Base-by-base conservation (phyloP, 2,888 invertebrate species). In the Eilema depressum region DNA sequence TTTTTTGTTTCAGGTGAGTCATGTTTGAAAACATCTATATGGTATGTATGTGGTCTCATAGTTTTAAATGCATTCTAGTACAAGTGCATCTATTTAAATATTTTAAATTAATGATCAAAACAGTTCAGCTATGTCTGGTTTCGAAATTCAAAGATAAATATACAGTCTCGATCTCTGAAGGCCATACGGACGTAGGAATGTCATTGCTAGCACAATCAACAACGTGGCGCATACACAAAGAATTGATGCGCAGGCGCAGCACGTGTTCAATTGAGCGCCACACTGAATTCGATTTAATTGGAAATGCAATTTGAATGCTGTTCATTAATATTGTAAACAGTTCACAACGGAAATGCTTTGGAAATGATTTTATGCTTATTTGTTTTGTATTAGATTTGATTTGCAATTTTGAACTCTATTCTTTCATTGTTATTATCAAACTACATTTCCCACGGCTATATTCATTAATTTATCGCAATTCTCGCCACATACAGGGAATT, bases 1-100 rank as follows among this genome's bases (percentile, higher is more conserved):
- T 79, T 87, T 37, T 79, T 88, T 86, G 87, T 88, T 88, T 41
- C 86, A 88, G 88, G 88, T 88, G 76, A 87, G 88, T 83, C 78
- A 60, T n/a, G 57, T 62, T 63, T 69, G 60, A 30, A 65, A 25
- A 57, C 60, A 8, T 57, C 47, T 68, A 59, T 28, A 47, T 68
- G 28, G 70, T 68, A 73, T 72, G 73, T 77, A 74, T 68, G 63
- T 56, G 41, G n/a, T 68, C 30, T 71, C 61, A 41, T 66, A 79
- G 71, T 72, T 77, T 76, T 77, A 71, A 68, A 74, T 69, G 26
- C 61, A 20, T 23, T 69, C 57, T 67, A 66, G 63, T 33, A 71
- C 64, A 62, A 47, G 60, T 73, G 33, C 71, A 74, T 73, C 64
- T 8, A 71, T 75, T 77, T 66, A n/a, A n/a, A n/a, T n/a, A n/a